Base-by-base conservation (phyloP, 53 echinoderm and acorn worm species). In the Astropecten irregularis region DNA sequence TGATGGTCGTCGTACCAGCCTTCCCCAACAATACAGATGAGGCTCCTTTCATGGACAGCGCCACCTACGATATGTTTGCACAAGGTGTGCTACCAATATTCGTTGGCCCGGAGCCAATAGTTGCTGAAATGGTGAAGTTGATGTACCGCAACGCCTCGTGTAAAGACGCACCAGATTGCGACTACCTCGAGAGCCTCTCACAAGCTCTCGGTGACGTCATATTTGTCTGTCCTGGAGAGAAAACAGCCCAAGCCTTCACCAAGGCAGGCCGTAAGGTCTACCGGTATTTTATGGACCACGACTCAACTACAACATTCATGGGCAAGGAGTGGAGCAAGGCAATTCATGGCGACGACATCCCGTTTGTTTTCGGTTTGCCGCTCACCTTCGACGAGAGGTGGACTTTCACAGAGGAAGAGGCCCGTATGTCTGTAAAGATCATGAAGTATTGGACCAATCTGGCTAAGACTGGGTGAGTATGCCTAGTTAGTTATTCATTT, bases 391-490 rank as follows among this genome's bases (percentile, higher is more conserved):
- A 3, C 9, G 36, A 19, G 2, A 35, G 49, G 10, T 72, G 48
- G 56, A 46, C 40, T 9, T 73, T 49, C 48, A 85, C 85, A 3
- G 40, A 71, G 22, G 85, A 85, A 2, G 85, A 85, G 14, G 65
- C 48, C 49, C 72, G 63, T 14, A 60, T 85, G 73, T 61, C 85
- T 14, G 48, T 73, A 8, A 5, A 85, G 20, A 63, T 26, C 14
- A 85, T 85, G 61, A 47, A 49, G 6, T 73, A 72, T 60, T 85
- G 85, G 85, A 8, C 85, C 38, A 85, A 85, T 11, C 47, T 79
- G 61, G 79, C 79, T 31, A 79, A 79, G 33, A 79, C 79, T 13
- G 79, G 79, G 79, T 79, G 0, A 79, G 79, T 62, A n/a, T n/a
- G n/a, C n/a, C n/a, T n/a, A n/a, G n/a, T n/a, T n/a, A n/a, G n/a